Percentiles rank a stretch among this genome's conserved stretches.
Evolutionary conservation across 2,113 vertebrate genomes (phyloP).

Genomic region (Mirza zaza): DNA sequence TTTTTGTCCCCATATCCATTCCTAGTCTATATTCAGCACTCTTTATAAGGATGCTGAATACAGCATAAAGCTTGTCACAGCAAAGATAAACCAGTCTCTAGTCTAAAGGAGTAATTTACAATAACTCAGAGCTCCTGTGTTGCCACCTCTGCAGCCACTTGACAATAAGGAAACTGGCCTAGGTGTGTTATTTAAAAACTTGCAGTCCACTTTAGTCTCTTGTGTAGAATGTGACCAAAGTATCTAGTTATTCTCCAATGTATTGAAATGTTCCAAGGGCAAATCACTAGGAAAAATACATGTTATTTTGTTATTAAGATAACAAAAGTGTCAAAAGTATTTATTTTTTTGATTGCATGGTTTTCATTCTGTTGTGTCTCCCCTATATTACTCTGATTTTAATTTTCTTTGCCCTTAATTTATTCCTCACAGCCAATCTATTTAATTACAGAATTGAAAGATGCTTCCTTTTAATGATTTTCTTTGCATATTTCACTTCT

Average conservation of each 20-base stretch:
- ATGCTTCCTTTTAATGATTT: constrained; percentile 60
- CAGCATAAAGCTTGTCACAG: background rate
- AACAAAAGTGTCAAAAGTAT: background rate
- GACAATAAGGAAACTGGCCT: background rate
- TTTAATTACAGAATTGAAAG: constrained; percentile 56
- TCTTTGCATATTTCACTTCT: constrained; percentile 49
- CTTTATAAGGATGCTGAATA: background rate
- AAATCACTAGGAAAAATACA: background rate
- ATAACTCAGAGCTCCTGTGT: background rate
- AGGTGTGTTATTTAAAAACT: background rate
- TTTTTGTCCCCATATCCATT: background rate
- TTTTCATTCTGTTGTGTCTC: constrained; percentile 2
- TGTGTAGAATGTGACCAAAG: background rate
- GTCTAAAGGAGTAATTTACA: background rate
- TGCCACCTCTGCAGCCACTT: background rate
- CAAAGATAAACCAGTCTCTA: background rate
- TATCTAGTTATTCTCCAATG: background rate
- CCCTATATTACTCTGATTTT: constrained; percentile 15
- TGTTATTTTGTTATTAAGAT: background rate
- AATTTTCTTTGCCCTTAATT: constrained; percentile 52
- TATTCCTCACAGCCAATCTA: constrained; percentile 48
- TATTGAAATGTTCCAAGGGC: background rate
- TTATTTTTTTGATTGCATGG: background rate
- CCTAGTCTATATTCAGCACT: background rate
- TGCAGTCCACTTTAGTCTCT: background rate